phyloP scores from a whole-genome alignment of 2,797 vertebrate genomes.

The Melanogrammus aeglefinus region DNA sequence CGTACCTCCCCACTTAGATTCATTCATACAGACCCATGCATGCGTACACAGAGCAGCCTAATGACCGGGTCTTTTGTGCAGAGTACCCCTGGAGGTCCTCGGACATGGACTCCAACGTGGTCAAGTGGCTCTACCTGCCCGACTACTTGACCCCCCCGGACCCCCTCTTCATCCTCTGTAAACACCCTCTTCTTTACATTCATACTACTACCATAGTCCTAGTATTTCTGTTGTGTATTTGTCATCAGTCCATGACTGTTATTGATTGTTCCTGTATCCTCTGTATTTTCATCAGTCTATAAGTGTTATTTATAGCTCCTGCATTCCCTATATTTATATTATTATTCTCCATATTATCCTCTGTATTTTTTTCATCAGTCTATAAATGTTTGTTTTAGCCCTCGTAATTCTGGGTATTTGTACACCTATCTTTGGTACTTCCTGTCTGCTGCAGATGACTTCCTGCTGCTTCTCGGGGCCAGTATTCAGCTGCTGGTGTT shows the following conservation, averaged over 20 bases:
- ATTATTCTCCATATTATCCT: no score
- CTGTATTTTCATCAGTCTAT: background rate
- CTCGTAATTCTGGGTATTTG: background rate
- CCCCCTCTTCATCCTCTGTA: slow-evolving; percentile 90
- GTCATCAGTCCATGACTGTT: background rate
- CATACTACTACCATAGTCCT: background rate
- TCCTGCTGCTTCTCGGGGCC: slow-evolving; percentile 87
- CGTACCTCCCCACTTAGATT: background rate
- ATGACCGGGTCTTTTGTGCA: slow-evolving; percentile 45
- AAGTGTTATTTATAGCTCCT: background rate
- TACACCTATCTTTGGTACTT: background rate
- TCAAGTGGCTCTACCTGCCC: slow-evolving; percentile 95
- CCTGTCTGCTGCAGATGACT: slow-evolving; percentile 77
- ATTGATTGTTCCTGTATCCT: no score
- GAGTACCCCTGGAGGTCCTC: slow-evolving; percentile 92
- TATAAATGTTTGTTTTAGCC: background rate
- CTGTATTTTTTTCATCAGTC: background rate
- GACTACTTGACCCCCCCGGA: slow-evolving; percentile 88
- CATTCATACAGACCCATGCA: background rate
- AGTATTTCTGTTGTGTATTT: background rate
- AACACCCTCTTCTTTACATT: slow-evolving; percentile 51
- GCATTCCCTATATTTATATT: background rate
- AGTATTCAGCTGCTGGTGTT: slow-evolving; percentile 90
- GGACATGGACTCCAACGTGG: slow-evolving; percentile 86
- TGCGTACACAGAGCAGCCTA: no score